phyloP scores from a whole-genome alignment of 2,113 vertebrate genomes.

The Carassius carassius region DNA sequence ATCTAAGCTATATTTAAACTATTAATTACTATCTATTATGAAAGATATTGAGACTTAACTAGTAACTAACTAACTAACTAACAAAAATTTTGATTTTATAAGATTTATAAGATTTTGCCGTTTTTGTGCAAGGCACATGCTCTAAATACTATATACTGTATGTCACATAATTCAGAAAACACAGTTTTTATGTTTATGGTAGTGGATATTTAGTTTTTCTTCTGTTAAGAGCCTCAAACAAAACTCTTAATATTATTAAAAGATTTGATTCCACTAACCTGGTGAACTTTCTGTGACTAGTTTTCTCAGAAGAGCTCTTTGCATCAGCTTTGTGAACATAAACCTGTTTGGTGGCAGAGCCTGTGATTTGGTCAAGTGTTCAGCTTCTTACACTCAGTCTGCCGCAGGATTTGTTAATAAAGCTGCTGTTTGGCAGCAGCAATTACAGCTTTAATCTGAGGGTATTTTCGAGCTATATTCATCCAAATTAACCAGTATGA shows the following conservation, averaged over 20 bases:
- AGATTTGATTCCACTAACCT: background rate
- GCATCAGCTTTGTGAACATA: background rate
- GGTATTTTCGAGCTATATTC: background rate
- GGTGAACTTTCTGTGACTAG: background rate
- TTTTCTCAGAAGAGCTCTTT: background rate
- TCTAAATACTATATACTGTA: background rate
- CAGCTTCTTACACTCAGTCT: background rate
- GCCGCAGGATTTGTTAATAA: background rate
- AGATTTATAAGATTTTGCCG: background rate
- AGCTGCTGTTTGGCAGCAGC: constrained; percentile 1
- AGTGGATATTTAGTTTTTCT: background rate
- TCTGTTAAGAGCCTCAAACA: background rate
- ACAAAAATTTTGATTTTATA: too few relatives aligned
- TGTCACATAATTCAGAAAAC: background rate
- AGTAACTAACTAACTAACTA: background rate
- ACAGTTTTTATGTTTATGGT: background rate
- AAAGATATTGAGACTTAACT: background rate
- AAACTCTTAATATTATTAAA: background rate
- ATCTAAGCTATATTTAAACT: too few relatives aligned
- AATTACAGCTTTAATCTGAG: constrained; percentile 7
- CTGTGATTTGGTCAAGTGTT: background rate
- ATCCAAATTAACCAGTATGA: background rate
- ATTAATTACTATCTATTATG: too few relatives aligned
- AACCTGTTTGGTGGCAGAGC: background rate
- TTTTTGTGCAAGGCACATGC: background rate